Base-by-base conservation (phyloP, 2,797 vertebrate genomes). In the Molossus alvarezi region DNA sequence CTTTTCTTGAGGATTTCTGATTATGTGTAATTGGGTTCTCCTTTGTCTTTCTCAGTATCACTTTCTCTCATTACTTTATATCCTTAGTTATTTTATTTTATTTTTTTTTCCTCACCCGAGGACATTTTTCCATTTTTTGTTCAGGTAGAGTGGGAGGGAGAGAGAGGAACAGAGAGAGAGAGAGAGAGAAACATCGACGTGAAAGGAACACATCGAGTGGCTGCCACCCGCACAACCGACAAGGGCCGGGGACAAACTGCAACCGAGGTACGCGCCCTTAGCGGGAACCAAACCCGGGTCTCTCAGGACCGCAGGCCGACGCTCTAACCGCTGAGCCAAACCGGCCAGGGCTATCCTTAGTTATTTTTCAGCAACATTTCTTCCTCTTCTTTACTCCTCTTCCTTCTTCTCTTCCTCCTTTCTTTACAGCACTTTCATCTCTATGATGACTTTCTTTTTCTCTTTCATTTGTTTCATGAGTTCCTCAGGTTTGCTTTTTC, bases 401-500 rank as follows among this genome's bases (percentile, higher is more conserved):
- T 57, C 12, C 41, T 57, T 5, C 55, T 55, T 33, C 29, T 41
- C 29, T 11, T 9, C 1, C 17, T 58, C 20, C 58, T 45, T 72
- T 76, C 62, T 21, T 71, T 53, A 62, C 62, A 33, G 7, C 13
- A 72, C 29, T 84, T 88, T 85, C 13, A 76, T 77, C 57, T 82
- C n/a, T 80, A 79, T 79, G 62, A 57, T 73, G 69, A 62, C 25
- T 85, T 95, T 90, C 13, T 76, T 75, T 69, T 71, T 81, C 23
- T 80, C 33, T 83, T 67, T 41, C 37, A 55, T 67, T 80, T 86
- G 20, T 71, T 88, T 76, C 51, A 48, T 10, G 13, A 90, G 41
- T 58, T 83, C 69, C n/a, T 91, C 51, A 94, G 51, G 51, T 88
- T 96, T 96, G 45, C 27, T 67, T 93, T 58, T 65, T 58, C 83